Evolutionary conservation across 2,888 invertebrate genomes (phyloP).

Genomic region (Harpalus rubripes): DNA sequence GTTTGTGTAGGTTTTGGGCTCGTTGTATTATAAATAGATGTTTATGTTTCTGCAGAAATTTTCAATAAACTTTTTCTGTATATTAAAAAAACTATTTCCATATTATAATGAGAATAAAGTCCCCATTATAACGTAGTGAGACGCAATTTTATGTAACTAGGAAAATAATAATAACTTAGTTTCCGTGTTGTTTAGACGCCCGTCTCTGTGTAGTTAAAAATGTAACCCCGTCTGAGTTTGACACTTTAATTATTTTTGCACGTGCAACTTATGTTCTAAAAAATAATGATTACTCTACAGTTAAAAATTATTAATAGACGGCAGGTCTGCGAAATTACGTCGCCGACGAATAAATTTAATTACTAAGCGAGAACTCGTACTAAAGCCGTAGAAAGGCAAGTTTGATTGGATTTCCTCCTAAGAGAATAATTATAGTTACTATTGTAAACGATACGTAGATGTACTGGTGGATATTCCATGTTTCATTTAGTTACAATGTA

Average conservation of each 20-base stretch:
- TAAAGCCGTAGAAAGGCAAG: background rate
- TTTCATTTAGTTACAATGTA: background rate
- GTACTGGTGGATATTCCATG: background rate
- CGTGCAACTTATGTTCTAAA: conserved; percentile 21
- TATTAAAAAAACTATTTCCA: too few species aligned
- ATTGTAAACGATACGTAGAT: background rate
- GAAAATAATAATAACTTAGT: conserved; percentile 7
- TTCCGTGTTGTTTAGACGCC: background rate
- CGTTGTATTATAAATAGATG: too few species aligned
- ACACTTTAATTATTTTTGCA: conserved; percentile 48
- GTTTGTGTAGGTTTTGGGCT: too few species aligned
- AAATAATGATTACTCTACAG: conserved; percentile 38
- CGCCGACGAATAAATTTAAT: conserved; percentile 21
- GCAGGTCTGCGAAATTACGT: conserved; percentile 22
- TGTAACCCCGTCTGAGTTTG: background rate
- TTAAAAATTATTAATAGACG: conserved; percentile 38
- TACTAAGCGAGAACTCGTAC: background rate
- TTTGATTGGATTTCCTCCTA: background rate
- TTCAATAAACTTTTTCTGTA: too few species aligned
- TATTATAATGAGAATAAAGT: too few species aligned
- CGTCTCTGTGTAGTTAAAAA: background rate
- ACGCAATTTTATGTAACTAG: background rate
- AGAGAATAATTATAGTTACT: background rate
- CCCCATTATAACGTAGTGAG: background rate
- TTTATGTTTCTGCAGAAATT: too few species aligned